Conservation (phyloP, 2,797 vertebrate species). For the Acipenser ruthenus region DNA sequence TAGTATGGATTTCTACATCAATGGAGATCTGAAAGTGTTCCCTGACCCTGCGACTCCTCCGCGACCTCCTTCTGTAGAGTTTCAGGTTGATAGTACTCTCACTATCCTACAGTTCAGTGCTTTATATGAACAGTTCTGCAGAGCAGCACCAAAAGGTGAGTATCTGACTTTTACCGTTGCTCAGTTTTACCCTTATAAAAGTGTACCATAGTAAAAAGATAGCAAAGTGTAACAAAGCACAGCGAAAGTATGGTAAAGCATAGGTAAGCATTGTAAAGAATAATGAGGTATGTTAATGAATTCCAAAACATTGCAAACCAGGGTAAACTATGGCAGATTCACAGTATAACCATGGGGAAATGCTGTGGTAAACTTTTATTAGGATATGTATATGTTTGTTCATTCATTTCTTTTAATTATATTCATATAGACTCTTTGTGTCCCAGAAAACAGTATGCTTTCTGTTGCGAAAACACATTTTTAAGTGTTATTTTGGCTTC, state of each 20-base stretch:
- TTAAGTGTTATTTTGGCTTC: too few species aligned
- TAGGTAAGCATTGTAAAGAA: not conserved
- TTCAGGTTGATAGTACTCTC: conserved; percentile 36
- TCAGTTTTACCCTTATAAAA: not conserved
- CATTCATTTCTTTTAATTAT: too few species aligned
- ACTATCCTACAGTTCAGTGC: conserved; percentile 65
- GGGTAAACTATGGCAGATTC: too few species aligned
- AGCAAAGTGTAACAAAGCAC: too few species aligned
- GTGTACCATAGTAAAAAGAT: too few species aligned
- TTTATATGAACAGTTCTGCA: conserved; percentile 60
- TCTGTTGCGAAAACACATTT: too few species aligned
- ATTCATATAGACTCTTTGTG: too few species aligned
- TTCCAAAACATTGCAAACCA: not conserved
- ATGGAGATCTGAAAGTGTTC: conserved; percentile 57
- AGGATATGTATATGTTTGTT: too few species aligned
- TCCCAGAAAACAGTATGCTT: too few species aligned
- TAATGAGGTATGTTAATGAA: not conserved
- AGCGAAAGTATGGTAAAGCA: too few species aligned
- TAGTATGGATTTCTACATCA: conserved; percentile 69
- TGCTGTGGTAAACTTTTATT: too few species aligned
- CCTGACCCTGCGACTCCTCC: conserved; percentile 37
- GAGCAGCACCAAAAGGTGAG: conserved; percentile 73
- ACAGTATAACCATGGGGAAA: too few species aligned
- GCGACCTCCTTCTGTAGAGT: conserved; percentile 49
- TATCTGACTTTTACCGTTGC: not conserved